These are phyloP conservation scores for Halcyon badia DNA, from an alignment of 2,797 vertebrate species.

Conservation along the genomic window DNA sequence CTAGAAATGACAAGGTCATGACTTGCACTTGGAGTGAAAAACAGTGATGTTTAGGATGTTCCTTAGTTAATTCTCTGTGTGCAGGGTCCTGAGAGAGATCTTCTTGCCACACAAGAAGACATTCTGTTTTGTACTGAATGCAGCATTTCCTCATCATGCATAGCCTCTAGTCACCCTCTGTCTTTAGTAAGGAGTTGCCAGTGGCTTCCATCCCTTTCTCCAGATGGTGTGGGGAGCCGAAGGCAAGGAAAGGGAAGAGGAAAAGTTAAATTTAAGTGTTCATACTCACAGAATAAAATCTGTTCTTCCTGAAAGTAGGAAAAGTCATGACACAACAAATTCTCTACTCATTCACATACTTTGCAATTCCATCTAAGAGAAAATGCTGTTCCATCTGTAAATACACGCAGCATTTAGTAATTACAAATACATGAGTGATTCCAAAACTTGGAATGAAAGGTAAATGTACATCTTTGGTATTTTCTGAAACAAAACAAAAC, in stretches of 20 bases:
- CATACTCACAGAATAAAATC: not conserved
- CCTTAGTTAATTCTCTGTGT: not conserved
- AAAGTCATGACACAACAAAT: conserved; percentile 47
- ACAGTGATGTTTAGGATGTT: not conserved
- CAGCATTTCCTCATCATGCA: not conserved
- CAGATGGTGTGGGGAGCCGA: conserved; percentile 44
- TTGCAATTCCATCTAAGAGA: not conserved
- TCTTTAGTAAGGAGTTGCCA: conserved; percentile 33
- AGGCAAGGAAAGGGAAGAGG: conserved; percentile 15
- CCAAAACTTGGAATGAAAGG: not conserved
- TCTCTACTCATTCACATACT: conserved; percentile 3
- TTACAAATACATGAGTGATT: not conserved
- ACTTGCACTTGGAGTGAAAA: not conserved
- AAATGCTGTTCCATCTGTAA: not conserved
- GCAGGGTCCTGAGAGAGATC: not conserved
- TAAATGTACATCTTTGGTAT: not conserved
- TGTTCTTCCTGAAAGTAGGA: not conserved
- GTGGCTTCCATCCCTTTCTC: conserved; percentile 23
- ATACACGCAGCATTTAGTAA: not conserved
- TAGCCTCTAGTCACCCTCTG: conserved; percentile 34
- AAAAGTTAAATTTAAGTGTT: conserved; percentile 50
- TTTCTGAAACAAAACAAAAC: not conserved
- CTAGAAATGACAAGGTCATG: conserved; percentile 44
- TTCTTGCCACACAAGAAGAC: not conserved
- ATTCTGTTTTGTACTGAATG: not conserved